phyloP scores from a whole-genome alignment of 2,113 vertebrate genomes.

The Stigmatopora nigra region DNA sequence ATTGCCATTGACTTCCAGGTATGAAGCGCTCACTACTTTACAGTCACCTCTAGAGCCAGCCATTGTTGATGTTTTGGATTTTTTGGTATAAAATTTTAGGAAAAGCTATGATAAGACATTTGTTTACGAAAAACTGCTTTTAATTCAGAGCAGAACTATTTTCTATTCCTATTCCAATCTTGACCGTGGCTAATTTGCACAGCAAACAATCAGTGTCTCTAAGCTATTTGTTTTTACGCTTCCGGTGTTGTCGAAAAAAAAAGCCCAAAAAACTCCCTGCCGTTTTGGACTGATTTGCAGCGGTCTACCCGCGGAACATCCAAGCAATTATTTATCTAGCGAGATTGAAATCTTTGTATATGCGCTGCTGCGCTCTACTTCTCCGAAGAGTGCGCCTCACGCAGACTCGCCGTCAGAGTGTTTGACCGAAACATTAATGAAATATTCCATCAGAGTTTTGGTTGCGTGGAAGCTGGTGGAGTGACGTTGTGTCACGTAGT shows the following conservation, averaged over 20 bases:
- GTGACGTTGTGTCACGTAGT: slow-evolving; percentile 34
- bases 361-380: slow-evolving; percentile 23
- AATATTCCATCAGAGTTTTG: slow-evolving; percentile 48
- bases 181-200: neutral
- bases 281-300: slow-evolving; percentile 23
- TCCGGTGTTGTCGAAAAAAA: neutral
- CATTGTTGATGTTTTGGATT: too few species aligned
- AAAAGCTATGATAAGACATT: too few species aligned
- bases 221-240: neutral
- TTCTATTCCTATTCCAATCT: neutral
- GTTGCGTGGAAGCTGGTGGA: slow-evolving; percentile 29
- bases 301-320: slow-evolving; percentile 25
- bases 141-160: too few species aligned
- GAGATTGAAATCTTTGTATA: slow-evolving; percentile 31
- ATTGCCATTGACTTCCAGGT: too few species aligned
- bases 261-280: neutral
- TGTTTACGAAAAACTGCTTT: too few species aligned
- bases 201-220: neutral
- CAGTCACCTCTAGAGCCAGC: too few species aligned
- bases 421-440: slow-evolving; percentile 54
- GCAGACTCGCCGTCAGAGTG: slow-evolving; percentile 32
- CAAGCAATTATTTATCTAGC: slow-evolving; percentile 24
- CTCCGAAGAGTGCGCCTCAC: slow-evolving; percentile 29
- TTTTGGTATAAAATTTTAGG: too few species aligned
- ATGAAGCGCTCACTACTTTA: too few species aligned